Conservation (phyloP, 2,888 invertebrate species). For the Creontiades dilutus region DNA sequence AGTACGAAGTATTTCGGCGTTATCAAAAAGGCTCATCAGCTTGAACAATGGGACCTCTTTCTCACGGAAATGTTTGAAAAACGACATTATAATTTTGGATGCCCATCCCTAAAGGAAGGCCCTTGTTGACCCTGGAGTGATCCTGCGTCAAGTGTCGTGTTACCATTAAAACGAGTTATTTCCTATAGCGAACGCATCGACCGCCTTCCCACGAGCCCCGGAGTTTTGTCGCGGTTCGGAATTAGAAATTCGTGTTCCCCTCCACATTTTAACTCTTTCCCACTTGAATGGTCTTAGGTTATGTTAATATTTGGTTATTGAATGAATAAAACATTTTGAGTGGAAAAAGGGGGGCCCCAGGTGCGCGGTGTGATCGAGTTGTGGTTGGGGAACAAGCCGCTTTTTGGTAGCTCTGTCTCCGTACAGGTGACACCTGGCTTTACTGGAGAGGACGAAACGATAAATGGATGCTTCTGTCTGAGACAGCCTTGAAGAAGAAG, state of each 20-base stretch:
- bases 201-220: neutral
- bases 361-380: slow-evolving; percentile 40
- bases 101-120: neutral
- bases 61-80: slow-evolving; percentile 1
- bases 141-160: slow-evolving; percentile 7
- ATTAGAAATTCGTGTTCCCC: slow-evolving; percentile 9
- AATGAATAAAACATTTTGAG: slow-evolving; percentile 69
- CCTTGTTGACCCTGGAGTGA: slow-evolving; percentile 19
- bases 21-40: neutral
- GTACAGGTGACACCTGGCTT: slow-evolving; percentile 21
- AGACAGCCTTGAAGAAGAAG: neutral
- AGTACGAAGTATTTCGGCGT: neutral
- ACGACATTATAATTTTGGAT: neutral
- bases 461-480: neutral
- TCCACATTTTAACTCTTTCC: neutral
- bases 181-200: neutral
- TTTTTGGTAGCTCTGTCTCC: neutral
- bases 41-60: neutral
- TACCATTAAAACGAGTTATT: slow-evolving; percentile 31
- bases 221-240: neutral
- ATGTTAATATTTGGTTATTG: slow-evolving; percentile 67
- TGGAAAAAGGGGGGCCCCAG: slow-evolving; percentile 59
- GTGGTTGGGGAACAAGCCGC: slow-evolving; percentile 27
- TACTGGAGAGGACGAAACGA: neutral
- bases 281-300: slow-evolving; percentile 30